Evolutionary conservation across 2,113 vertebrate species (phyloP).

Genomic region (Pelecanoides urinatrix): DNA sequence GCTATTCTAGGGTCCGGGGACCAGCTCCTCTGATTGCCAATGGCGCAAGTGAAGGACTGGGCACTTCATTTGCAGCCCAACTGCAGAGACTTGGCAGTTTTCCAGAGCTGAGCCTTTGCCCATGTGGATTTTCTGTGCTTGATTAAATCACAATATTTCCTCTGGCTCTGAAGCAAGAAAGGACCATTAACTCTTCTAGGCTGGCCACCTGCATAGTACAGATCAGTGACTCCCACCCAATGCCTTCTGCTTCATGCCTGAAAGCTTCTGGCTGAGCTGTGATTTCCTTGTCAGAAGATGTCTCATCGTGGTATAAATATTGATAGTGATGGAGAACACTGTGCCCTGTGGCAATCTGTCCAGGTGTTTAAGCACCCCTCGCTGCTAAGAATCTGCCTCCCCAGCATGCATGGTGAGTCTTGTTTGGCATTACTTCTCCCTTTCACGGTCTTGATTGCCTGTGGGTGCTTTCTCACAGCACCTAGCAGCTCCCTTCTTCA

Average conservation of each 20-base stretch:
- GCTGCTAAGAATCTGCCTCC: background rate
- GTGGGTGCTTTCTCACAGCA: background rate
- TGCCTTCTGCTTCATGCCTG: background rate
- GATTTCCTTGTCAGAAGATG: background rate
- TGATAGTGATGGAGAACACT: background rate
- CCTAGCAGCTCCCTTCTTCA: background rate
- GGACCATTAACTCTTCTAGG: background rate
- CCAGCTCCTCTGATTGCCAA: background rate
- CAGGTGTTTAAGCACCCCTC: background rate
- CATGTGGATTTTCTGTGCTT: slow-evolving; percentile 13
- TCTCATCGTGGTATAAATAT: background rate
- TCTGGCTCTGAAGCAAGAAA: slow-evolving; percentile 13
- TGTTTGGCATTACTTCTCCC: background rate
- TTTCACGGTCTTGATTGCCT: background rate
- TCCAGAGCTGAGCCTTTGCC: background rate
- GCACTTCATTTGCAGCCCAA: background rate
- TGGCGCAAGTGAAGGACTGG: background rate
- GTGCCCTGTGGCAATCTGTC: background rate
- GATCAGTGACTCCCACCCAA: background rate
- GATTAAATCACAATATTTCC: slow-evolving; percentile 44
- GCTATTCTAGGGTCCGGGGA: background rate
- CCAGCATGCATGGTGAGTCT: background rate
- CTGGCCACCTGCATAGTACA: background rate
- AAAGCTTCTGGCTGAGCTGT: background rate
- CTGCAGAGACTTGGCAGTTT: background rate